A percentile compares a stretch with the other conserved stretches of the same genome.
phyloP scores from a whole-genome alignment of 2,888 invertebrate genomes.

The Ormyrus pomaceus region DNA sequence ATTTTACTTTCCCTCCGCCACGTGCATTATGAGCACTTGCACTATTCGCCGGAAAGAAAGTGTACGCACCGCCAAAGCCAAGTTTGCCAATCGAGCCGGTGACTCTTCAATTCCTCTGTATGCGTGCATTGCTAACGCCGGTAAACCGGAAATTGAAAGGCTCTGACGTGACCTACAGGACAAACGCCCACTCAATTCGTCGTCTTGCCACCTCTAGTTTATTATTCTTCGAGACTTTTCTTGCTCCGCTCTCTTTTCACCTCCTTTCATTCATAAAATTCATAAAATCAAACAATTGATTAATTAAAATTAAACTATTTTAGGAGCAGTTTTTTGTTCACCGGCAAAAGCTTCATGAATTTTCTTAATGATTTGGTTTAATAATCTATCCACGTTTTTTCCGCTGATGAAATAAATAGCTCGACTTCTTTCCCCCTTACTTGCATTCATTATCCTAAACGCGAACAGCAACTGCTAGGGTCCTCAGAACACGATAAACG shows the following conservation, averaged over 20 bases:
- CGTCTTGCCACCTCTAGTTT: background rate
- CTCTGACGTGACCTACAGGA: conserved; percentile 60
- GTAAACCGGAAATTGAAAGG: conserved; percentile 71
- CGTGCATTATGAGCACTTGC: background rate
- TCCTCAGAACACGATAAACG: too few species aligned
- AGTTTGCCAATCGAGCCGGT: background rate
- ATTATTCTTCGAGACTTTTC: background rate
- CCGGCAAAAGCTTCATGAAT: too few species aligned
- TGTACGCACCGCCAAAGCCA: background rate
- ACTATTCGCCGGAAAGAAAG: background rate
- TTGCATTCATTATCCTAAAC: too few species aligned
- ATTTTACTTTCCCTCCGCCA: conserved; percentile 10
- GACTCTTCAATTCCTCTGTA: conserved; percentile 11
- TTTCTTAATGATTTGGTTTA: too few species aligned
- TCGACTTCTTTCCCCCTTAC: too few species aligned
- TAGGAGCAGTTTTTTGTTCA: too few species aligned
- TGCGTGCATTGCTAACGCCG: conserved; percentile 30
- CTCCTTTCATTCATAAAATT: background rate
- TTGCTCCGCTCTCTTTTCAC: background rate
- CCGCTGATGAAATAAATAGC: too few species aligned
- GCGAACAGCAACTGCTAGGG: too few species aligned
- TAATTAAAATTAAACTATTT: too few species aligned
- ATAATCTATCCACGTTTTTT: too few species aligned
- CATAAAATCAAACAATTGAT: background rate
- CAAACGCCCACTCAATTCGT: conserved; percentile 27